These are phyloP conservation scores for Nicator chloris DNA, from an alignment of 2,113 vertebrate species.

Conservation along the genomic window DNA sequence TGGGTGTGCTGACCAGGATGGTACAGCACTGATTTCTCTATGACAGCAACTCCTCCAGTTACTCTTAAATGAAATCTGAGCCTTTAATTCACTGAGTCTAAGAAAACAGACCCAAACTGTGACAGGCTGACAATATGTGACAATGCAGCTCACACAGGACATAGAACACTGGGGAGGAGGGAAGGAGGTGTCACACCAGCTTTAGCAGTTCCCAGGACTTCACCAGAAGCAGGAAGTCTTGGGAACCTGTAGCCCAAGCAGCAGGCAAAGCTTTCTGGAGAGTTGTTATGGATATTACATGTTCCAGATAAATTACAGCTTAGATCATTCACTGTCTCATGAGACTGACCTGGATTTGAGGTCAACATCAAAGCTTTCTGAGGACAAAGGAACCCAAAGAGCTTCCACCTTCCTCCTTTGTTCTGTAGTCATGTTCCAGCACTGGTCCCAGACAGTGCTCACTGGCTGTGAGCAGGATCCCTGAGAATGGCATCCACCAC, in stretches of 20 bases:
- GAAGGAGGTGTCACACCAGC: not conserved
- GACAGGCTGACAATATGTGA: not conserved
- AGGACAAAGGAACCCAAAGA: not conserved
- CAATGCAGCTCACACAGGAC: not conserved
- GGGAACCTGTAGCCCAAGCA: not conserved
- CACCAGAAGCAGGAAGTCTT: not conserved
- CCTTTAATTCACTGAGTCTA: not conserved
- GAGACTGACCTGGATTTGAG: not conserved
- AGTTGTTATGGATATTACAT: not conserved
- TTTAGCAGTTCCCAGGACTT: not conserved
- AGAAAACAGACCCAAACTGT: not conserved
- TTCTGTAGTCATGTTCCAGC: not conserved
- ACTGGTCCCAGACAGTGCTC: not conserved
- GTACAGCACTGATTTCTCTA: not conserved
- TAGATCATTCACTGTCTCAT: fast-evolving
- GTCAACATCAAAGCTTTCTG: not conserved
- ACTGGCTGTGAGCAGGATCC: not conserved
- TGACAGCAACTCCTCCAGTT: not conserved
- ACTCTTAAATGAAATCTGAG: not conserved
- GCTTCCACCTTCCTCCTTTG: not conserved
- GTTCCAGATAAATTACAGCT: not conserved
- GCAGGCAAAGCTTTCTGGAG: not conserved
- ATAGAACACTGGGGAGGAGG: not conserved
- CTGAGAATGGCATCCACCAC: not conserved
- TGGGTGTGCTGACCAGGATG: not conserved